Percentiles rank a stretch among this genome's conserved stretches.
phyloP scores from a whole-genome alignment of 2,888 invertebrate genomes.

The Argyresthia goedartella region DNA sequence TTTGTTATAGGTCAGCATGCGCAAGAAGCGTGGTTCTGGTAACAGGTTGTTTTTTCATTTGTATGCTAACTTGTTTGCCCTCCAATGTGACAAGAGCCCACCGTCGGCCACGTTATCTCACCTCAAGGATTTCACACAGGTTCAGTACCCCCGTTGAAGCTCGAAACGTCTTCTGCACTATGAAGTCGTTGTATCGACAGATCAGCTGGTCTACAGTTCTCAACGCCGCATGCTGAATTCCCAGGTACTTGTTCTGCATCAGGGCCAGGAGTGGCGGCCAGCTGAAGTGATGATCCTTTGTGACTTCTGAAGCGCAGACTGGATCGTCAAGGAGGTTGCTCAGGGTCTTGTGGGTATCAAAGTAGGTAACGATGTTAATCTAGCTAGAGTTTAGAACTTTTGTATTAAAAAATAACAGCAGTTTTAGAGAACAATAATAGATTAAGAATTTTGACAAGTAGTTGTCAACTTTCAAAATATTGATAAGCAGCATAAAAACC shows the following conservation, averaged over 20 bases:
- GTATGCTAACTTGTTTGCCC: too few relatives aligned
- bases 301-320: slow-evolving; percentile 50
- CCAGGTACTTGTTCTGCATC: slow-evolving; percentile 57
- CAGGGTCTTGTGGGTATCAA: slow-evolving; percentile 32
- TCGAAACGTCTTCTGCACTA: slow-evolving; percentile 59
- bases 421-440: too few relatives aligned
- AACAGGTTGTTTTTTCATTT: too few relatives aligned
- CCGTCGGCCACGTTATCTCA: slow-evolving; percentile 14
- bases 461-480: too few relatives aligned
- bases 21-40: too few relatives aligned
- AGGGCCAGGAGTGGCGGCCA: slow-evolving; percentile 56
- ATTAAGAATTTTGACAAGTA: too few relatives aligned
- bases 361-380: background rate
- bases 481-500: slow-evolving; percentile 24
- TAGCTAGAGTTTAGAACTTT: too few relatives aligned
- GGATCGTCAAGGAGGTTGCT: slow-evolving; percentile 66
- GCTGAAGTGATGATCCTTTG: slow-evolving; percentile 58
- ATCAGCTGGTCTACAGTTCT: slow-evolving; percentile 56
- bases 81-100: too few relatives aligned
- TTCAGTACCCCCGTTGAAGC: slow-evolving; percentile 58
- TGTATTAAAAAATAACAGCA: too few relatives aligned
- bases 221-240: slow-evolving; percentile 61
- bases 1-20: too few relatives aligned
- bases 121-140: slow-evolving; percentile 64
- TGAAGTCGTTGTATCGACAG: slow-evolving; percentile 51